Evolutionary conservation across 2,113 vertebrate genomes (phyloP), one percentile per base, ranked within the genome.

Genomic region (Pluvialis apricaria): DNA sequence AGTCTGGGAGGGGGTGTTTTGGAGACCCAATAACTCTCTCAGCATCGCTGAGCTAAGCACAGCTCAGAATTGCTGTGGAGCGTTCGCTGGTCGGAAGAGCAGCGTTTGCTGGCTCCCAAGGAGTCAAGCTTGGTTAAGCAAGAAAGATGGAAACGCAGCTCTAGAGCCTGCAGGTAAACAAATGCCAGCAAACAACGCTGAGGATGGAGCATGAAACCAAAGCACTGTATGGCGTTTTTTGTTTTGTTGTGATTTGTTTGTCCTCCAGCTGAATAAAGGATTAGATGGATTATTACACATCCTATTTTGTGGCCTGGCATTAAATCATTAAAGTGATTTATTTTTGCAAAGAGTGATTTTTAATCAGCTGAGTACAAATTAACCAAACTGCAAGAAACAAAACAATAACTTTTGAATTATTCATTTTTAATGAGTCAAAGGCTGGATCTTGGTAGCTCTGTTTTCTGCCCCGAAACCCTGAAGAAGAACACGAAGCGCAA

Each of bases 301-400:
- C 34, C 29, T 82, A 13, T 85, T 91, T 94, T 3, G 49, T 73
- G 62, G 66, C 76, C 77, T 89, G 57, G 11, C 28, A 51, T 76
- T 77, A 92, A 93, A 61, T 51, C 20, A 49, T 77, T 92, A 21
- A 77, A 66, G n/a, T 25, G n/a, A 82, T 83, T 91, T 94, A 57
- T 72, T 52, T 87, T 87, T 91, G 57, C 36, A 71, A 82, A 87
- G 49, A 29, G 55, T 71, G 34, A n/a, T 86, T 93, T 94, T 94
- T 93, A 86, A 88, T 79, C 44, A 79, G 5, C 8, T 65, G 65
- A 65, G 18, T 79, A 57, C 36, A 42, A 92, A 82, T 91, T 57
- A 82, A 44, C 44, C 8, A 31, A 79, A 85, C 22, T 29, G 12
- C 44, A 76, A 54, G 38, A 87, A 93, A 51, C 11, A 55, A 65